Conservation (phyloP, 2,888 invertebrate genomes). For the Tetragonisca angustula region DNA sequence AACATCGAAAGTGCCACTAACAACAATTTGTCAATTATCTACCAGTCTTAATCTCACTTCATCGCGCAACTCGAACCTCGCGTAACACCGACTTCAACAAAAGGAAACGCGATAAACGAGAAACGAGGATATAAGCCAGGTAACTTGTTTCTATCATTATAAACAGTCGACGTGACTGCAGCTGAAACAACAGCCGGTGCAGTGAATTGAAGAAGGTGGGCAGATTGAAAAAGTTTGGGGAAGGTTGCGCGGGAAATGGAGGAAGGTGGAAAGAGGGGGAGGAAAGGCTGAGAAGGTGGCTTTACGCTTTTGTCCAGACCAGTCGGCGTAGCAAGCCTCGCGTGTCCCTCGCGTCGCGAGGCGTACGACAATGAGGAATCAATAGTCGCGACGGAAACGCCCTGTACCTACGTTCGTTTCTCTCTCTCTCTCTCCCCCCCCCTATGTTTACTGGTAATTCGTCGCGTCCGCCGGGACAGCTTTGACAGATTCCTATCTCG, state of each 20-base stretch:
- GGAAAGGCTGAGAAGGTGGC: background rate
- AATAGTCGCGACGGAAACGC: constrained; percentile 69
- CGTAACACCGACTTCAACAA: background rate
- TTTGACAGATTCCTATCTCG: constrained; percentile 52
- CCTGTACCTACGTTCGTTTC: constrained; percentile 58
- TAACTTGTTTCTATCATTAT: background rate
- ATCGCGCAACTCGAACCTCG: too few species aligned
- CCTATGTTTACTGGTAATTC: constrained; percentile 61
- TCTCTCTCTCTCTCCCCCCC: too few species aligned
- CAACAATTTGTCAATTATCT: too few species aligned
- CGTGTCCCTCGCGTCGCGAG: constrained; percentile 58
- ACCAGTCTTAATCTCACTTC: too few species aligned
- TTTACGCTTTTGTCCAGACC: constrained; percentile 47
- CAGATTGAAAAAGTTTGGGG: constrained; percentile 47
- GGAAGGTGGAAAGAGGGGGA: background rate
- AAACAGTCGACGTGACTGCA: background rate
- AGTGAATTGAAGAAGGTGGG: constrained; percentile 18
- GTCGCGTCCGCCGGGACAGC: constrained; percentile 46
- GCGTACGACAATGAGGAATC: constrained; percentile 62
- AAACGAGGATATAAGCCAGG: background rate
- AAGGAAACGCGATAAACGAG: background rate
- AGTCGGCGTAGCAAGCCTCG: constrained; percentile 43
- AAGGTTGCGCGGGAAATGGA: background rate
- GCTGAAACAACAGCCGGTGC: background rate
- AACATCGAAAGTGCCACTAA: too few species aligned